Base-by-base conservation (phyloP, 2,797 vertebrate species). In the Phataginus tricuspis region DNA sequence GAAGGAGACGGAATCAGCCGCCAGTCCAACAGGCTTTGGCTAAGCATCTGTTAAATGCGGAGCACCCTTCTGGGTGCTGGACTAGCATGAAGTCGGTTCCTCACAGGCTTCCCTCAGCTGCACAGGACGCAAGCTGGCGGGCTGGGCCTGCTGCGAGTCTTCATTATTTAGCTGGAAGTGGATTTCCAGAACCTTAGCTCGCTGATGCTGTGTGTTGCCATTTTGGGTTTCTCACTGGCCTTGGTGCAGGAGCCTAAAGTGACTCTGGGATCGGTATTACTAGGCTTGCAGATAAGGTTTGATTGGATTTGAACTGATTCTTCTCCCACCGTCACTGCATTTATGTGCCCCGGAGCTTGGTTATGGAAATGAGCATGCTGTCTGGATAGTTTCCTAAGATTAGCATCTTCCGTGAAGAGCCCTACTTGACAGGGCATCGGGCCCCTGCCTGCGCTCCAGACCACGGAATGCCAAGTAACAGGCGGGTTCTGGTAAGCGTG, bases 371-470 rank as follows among this genome's bases (percentile, higher is more conserved):
- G 39, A 37, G 49, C 57, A 55, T 71, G 29, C 59, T 94, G 71
- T 82, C 69, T 87, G 14, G 93, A 59, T 90, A n/a, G 90, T 95
- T 93, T 66, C 39, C 9, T 57, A 89, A 86, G 49, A 66, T 77
- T 66, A 72, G 25, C 69, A 21, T 80, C 57, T 86, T 69, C 72
- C 77, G 7, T 82, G 45, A 79, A 88, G 79, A 89, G 63, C 19
- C 29, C 53, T 53, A 6, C 80, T 90, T 80, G 31, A 69, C 57
- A 37, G 64, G 66, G 31, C 75, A 18, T 37, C 55, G 16, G 66
- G 59, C 75, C 72, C 57, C 86, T 94, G 75, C 57, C 45, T 9
- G 19, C 31, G 31, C 42, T 69, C 51, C 57, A 27, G 66, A 21
- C 68, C 53, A 9, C 10, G 12, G 69, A 88, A 55, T 69, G 69